Evolutionary conservation across 2,888 invertebrate species (phyloP).

Genomic region (Timema podura): DNA sequence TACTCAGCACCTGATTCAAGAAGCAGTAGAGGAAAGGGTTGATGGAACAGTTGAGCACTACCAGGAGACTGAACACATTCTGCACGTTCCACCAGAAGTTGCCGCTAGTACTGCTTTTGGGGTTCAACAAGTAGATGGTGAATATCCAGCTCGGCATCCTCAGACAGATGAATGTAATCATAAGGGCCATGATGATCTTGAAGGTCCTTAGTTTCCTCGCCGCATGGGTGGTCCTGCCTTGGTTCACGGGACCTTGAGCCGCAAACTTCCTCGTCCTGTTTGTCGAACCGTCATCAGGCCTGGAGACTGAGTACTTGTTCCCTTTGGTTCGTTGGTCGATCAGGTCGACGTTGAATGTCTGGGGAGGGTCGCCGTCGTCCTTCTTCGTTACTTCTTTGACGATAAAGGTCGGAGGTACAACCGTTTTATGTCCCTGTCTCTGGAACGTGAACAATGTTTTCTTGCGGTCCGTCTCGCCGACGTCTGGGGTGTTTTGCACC

Average conservation of each 20-base stretch:
- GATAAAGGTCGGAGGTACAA: too few species aligned
- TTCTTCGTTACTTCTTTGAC: too few species aligned
- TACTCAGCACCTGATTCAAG: conserved; percentile 44
- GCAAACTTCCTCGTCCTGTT: neutral
- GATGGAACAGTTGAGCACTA: conserved; percentile 51
- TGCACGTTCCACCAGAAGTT: conserved; percentile 26
- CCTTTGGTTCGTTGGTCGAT: too few species aligned
- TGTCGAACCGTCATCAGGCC: neutral
- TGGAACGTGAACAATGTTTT: too few species aligned
- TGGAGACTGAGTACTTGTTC: neutral
- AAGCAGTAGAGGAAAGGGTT: conserved; percentile 60
- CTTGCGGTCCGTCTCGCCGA: conserved; percentile 22
- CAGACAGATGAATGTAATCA: conserved; percentile 51
- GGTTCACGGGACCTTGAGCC: too few species aligned
- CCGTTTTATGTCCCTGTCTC: too few species aligned
- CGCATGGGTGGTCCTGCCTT: too few species aligned
- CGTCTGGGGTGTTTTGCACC: neutral
- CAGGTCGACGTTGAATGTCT: too few species aligned
- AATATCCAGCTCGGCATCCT: conserved; percentile 54
- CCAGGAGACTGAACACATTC: conserved; percentile 47
- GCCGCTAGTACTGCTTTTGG: neutral
- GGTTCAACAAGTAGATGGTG: conserved; percentile 41
- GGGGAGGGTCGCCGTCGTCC: too few species aligned
- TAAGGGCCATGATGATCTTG: conserved; percentile 52
- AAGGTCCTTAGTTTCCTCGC: conserved; percentile 54